These are phyloP conservation scores for Florisuga fusca DNA, from an alignment of 2,797 vertebrate genomes.

Conservation along the genomic window DNA sequence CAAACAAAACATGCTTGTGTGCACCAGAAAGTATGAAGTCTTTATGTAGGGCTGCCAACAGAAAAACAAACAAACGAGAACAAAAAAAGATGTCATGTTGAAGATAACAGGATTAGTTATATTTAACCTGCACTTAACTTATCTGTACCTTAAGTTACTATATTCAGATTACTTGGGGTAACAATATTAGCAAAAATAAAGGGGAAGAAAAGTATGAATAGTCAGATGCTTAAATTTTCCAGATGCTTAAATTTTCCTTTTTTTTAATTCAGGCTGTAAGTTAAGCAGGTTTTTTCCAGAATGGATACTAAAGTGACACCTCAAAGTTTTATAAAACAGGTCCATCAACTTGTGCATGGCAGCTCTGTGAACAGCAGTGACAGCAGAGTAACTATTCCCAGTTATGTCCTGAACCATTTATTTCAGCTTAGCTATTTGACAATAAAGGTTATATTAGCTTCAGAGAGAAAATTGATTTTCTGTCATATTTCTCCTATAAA, in stretches of 20 bases:
- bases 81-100: background rate
- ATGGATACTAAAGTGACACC: background rate
- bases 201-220: background rate
- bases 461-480: background rate
- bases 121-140: background rate
- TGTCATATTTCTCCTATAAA: background rate
- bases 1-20: background rate
- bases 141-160: background rate
- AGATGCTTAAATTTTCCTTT: too few relatives aligned
- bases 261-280: background rate
- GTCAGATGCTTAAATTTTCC: background rate
- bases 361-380: background rate
- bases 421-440: background rate
- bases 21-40: background rate
- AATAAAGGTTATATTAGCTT: background rate
- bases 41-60: background rate
- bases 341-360: rapidly evolving
- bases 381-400: background rate
- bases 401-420: background rate
- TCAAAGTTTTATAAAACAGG: background rate
- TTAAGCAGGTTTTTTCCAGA: background rate
- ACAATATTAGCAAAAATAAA: background rate
- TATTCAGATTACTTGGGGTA: background rate
- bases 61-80: background rate
- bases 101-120: background rate